phyloP scores from a whole-genome alignment of 2,113 vertebrate genomes.

The Phycodurus eques region DNA sequence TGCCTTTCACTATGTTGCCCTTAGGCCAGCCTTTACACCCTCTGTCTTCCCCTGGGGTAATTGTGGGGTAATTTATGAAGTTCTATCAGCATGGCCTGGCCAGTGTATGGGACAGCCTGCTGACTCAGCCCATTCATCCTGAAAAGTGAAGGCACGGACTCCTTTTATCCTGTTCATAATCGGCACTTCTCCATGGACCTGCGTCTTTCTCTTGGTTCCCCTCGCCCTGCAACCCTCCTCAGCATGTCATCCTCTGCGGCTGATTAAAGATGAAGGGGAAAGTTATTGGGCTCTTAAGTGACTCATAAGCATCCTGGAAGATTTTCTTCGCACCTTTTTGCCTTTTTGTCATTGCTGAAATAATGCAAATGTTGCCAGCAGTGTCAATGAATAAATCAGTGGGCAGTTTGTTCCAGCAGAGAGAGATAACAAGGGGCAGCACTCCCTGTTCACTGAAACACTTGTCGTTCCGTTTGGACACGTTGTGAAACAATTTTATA shows the following conservation, averaged over 20 bases:
- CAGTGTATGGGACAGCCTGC: slow-evolving; percentile 74
- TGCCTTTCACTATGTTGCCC: slow-evolving; percentile 54
- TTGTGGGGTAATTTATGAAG: slow-evolving; percentile 79
- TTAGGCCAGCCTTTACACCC: slow-evolving; percentile 43
- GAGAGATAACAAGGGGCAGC: slow-evolving; percentile 54
- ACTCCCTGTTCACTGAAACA: slow-evolving; percentile 54
- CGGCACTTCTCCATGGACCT: slow-evolving; percentile 49
- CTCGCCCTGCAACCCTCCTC: slow-evolving; percentile 54
- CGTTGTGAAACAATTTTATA: slow-evolving; percentile 61
- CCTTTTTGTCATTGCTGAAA: slow-evolving; percentile 64
- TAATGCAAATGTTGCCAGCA: slow-evolving; percentile 70
- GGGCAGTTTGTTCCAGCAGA: slow-evolving; percentile 42
- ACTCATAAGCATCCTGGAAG: slow-evolving; percentile 75
- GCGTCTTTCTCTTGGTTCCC: slow-evolving; percentile 29
- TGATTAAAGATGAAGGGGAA: slow-evolving; percentile 72
- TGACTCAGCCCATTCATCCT: slow-evolving; percentile 68
- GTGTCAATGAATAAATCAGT: slow-evolving; percentile 75
- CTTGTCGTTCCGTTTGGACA: slow-evolving; percentile 52
- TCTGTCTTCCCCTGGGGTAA: slow-evolving; percentile 57
- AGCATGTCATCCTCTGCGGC: slow-evolving; percentile 52
- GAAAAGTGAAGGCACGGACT: slow-evolving; percentile 50
- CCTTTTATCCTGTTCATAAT: slow-evolving; percentile 66
- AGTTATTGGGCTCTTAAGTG: slow-evolving; percentile 80
- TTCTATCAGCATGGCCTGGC: slow-evolving; percentile 69
- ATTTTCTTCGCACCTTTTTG: slow-evolving; percentile 69